These are phyloP conservation scores for Scolanthus callimorphus DNA, from an alignment of 92 coral and sea anemone species.

Conservation along the genomic window DNA sequence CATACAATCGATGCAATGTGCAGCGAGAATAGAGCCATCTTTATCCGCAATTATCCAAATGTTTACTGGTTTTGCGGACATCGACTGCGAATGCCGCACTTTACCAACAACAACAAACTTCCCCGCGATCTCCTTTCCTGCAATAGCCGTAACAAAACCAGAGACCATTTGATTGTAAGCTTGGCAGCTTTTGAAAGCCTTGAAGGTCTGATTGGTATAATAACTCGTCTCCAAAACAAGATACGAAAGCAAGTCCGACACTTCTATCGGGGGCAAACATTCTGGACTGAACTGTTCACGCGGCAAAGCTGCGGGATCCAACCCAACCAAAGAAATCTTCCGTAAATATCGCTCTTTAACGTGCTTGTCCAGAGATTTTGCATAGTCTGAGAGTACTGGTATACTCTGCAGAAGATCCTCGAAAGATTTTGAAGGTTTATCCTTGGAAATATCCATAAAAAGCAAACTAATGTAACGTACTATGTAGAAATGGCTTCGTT, in stretches of 20 bases:
- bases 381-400: slow-evolving; percentile 16
- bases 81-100: slow-evolving; percentile 45
- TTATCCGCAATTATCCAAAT: slow-evolving; percentile 43
- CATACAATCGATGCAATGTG: slow-evolving; percentile 47
- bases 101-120: slow-evolving; percentile 39
- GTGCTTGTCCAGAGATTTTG: slow-evolving; percentile 12
- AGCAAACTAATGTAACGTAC: too few species aligned
- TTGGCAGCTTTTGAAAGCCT: slow-evolving; percentile 37
- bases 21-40: slow-evolving; percentile 38
- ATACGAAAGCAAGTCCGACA: slow-evolving; percentile 27
- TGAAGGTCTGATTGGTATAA: slow-evolving; percentile 50
- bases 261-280: slow-evolving; percentile 38
- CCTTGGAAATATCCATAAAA: neutral
- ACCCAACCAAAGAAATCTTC: slow-evolving; percentile 29
- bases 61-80: slow-evolving; percentile 32
- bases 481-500: too few species aligned
- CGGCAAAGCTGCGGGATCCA: slow-evolving; percentile 15
- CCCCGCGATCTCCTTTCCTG: slow-evolving; percentile 30
- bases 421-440: neutral
- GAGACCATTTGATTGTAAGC: slow-evolving; percentile 45
- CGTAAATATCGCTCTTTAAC: slow-evolving; percentile 27
- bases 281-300: slow-evolving; percentile 26
- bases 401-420: slow-evolving; percentile 1
- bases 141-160: slow-evolving; percentile 37
- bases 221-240: slow-evolving; percentile 43